These are phyloP conservation scores for Meta bourneti DNA, from an alignment of 2,888 invertebrate species.

Conservation along the genomic window DNA sequence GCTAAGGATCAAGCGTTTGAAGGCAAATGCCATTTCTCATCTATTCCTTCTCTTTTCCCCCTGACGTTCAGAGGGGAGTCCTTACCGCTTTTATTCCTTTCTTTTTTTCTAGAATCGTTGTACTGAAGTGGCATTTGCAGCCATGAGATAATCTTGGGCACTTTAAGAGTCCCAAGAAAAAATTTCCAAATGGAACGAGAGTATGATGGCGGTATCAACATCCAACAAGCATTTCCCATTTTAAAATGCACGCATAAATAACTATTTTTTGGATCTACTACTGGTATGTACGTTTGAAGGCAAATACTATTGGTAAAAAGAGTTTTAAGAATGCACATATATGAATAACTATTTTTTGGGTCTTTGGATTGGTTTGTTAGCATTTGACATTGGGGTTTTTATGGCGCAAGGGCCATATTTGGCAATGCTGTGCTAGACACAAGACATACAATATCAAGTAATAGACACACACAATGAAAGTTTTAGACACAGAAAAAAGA, in stretches of 20 bases:
- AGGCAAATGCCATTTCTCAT: slow-evolving; percentile 66
- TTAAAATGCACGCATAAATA: not conserved
- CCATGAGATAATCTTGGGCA: slow-evolving; percentile 47
- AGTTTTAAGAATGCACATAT: no score
- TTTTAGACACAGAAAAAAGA: no score
- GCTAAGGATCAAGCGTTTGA: slow-evolving; percentile 41
- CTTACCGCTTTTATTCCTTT: not conserved
- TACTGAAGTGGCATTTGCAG: slow-evolving; percentile 20
- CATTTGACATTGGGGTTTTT: no score
- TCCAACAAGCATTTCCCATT: not conserved
- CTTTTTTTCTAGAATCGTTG: not conserved
- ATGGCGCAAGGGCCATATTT: no score
- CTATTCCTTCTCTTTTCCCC: not conserved
- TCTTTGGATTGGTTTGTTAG: no score
- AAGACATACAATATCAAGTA: no score
- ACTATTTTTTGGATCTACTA: not conserved
- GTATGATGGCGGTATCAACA: not conserved
- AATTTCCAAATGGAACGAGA: not conserved
- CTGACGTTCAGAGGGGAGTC: not conserved
- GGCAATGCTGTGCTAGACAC: no score
- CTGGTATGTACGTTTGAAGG: no score
- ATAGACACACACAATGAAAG: no score
- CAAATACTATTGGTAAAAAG: no score
- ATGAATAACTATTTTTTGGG: no score
- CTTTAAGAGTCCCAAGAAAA: slow-evolving; percentile 8